Evolutionary conservation across 2,797 vertebrate genomes (phyloP), one percentile per base, ranked within the genome.

Genomic region (Oryzias dopingdopingensis): DNA sequence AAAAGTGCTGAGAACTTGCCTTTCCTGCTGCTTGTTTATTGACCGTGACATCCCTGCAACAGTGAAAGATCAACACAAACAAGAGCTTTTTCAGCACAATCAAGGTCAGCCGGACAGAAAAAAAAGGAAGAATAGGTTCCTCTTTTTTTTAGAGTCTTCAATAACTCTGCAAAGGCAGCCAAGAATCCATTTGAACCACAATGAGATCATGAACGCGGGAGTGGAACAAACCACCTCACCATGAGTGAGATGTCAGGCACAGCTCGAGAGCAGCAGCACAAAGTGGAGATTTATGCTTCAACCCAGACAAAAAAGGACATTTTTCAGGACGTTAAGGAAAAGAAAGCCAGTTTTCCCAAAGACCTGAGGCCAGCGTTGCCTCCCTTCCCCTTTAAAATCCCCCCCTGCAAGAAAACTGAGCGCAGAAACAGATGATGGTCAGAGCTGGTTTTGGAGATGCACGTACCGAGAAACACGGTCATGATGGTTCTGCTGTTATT

Each of bases 401-500:
- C 20, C 20, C 70, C 65, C 65, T 74, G 32, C 32, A 37, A 37
- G 32, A 37, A 37, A 37, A 3, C 32, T 37, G 32, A 37, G 32
- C 10, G 10, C 32, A 37, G 32, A 37, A 37, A 37, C 32, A 37
- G 32, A 37, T 37, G 32, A 37, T 37, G 32, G 10, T 37, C 16
- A 47, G 51, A 52, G 45, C 45, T 8, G 5, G 48, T 43, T 54
- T 57, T 44, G 42, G 67, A 42, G 32, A 46, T 13, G 15, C 80
- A 87, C 88, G 12, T 90, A 90, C 87, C 87, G 12, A 90, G 74
- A 74, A 87, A 90, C 24, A 85, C 78, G 2, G 85, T 85, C 88
- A 90, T 90, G 83, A 57, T 70, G 71, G 52, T 40, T 48, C 5
- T 73, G 68, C 76, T 15, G 49, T 57, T 46, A 44, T 47, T 32